Conservation (phyloP, 2,797 vertebrate genomes). For the Lepilemur ruficaudatus region DNA sequence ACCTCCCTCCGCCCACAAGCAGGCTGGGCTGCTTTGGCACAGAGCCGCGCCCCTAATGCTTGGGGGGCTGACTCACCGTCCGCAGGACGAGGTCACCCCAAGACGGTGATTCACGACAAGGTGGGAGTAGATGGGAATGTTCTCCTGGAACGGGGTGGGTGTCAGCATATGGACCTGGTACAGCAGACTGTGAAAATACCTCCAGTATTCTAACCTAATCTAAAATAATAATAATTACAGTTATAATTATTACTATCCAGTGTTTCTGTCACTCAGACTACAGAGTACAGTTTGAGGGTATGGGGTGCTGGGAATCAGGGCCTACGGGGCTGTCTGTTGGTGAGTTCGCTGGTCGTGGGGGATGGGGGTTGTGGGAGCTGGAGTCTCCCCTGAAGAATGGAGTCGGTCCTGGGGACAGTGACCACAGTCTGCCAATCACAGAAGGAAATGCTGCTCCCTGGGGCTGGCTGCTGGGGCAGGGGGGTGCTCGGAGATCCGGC, state of each 20-base stretch:
- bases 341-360: not conserved
- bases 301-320: not conserved
- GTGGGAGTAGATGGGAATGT: not conserved
- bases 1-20: not conserved
- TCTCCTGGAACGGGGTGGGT: not conserved
- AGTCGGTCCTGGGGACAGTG: not conserved
- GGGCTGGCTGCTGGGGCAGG: not conserved
- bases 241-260: not conserved
- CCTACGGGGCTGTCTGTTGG: not conserved
- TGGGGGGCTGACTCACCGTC: not conserved
- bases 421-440: accelerated
- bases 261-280: not conserved
- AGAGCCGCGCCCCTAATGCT: not conserved
- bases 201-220: not conserved
- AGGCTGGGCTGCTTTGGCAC: not conserved
- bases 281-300: not conserved
- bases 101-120: not conserved
- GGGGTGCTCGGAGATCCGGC: not conserved
- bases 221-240: not conserved
- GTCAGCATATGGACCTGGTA: not conserved
- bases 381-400: not conserved
- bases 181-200: not conserved
- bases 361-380: no score
- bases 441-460: not conserved
- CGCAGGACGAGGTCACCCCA: not conserved